A percentile compares a stretch with the other conserved stretches of the same genome.
Conservation (phyloP, 2,797 vertebrate genomes). For the Lagocephalus sceleratus region DNA sequence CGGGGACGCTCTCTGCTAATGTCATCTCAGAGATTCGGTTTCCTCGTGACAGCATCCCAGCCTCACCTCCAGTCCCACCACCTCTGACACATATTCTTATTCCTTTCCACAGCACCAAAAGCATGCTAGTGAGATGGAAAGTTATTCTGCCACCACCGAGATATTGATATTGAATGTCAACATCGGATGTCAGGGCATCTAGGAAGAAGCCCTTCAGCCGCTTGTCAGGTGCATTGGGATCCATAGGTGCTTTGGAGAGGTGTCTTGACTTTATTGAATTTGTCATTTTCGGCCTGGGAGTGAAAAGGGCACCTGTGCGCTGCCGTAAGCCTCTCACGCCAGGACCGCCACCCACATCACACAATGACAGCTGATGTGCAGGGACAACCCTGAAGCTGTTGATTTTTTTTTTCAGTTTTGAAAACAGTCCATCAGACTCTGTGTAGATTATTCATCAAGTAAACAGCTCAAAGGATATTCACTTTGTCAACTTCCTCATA, state of each 20-base stretch:
- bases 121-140: conserved; percentile 58
- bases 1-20: conserved; percentile 85
- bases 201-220: conserved; percentile 62
- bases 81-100: conserved; percentile 64
- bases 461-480: conserved; percentile 63
- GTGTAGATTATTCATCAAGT: conserved; percentile 66
- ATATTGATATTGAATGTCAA: conserved; percentile 66
- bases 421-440: conserved; percentile 40
- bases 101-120: conserved; percentile 58
- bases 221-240: conserved; percentile 69
- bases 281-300: conserved; percentile 81
- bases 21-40: conserved; percentile 88
- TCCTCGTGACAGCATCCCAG: conserved; percentile 85
- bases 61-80: conserved; percentile 79
- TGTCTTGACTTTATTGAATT: conserved; percentile 80
- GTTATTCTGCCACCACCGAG: conserved; percentile 41
- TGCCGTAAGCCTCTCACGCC: conserved; percentile 51
- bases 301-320: conserved; percentile 75
- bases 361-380: conserved; percentile 68
- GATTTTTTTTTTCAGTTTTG: conserved; percentile 28
- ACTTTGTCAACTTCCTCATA: conserved; percentile 65
- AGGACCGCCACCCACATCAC: conserved; percentile 59
- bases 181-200: conserved; percentile 61
- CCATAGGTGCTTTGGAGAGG: conserved; percentile 69
- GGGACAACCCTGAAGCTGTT: conserved; percentile 61